Evolutionary conservation across 1,140 invertebrate genomes (phyloP), one percentile per base, ranked within the genome.

Genomic region (Zophobas atratus): DNA sequence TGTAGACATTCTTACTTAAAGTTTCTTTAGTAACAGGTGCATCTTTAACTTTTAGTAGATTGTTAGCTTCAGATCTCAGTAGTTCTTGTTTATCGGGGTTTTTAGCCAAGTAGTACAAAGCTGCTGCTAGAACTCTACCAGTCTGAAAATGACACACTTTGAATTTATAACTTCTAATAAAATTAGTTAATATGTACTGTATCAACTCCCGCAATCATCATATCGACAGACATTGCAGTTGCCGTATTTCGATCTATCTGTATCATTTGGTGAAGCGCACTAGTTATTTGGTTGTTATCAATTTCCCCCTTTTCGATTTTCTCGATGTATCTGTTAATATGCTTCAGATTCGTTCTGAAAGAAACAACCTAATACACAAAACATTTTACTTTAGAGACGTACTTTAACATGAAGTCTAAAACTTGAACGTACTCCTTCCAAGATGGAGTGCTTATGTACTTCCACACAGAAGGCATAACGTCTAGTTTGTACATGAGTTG

Each of bases 141-240:
- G 78, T 82, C 81, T 82, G 89, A 79, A 60, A 60, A 34, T 38
- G 35, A 1, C 33, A 60, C 34, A 60, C 6, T 51, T 51, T 51
- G 4, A 60, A 35, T 60, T 60, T 60, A 6, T 34, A 8, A 56
- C 4, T 38, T 20, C 6, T 38, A 56, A 56, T 20, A 32, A 32
- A 20, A 8, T 38, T 87, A 86, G 20, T 20, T 20, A 20, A 20
- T 20, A 20, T 20, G 20, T 20, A 93, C 92, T 79, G 93, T 94
- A 86, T 95, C 93, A 36, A 94, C 89, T 48, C 93, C 93, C 20
- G 92, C 93, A 75, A 93, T 88, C 33, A 95, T 77, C 89, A 93
- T 92, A 82, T 95, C 94, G 76, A 90, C 87, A 1, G 92, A 90
- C 89, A 95, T 92, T 1, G 91, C 88, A 8, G 88, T 82, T 0